These are phyloP conservation scores for Empidonax alnorum DNA, from an alignment of 2,113 vertebrate species.

Conservation along the genomic window DNA sequence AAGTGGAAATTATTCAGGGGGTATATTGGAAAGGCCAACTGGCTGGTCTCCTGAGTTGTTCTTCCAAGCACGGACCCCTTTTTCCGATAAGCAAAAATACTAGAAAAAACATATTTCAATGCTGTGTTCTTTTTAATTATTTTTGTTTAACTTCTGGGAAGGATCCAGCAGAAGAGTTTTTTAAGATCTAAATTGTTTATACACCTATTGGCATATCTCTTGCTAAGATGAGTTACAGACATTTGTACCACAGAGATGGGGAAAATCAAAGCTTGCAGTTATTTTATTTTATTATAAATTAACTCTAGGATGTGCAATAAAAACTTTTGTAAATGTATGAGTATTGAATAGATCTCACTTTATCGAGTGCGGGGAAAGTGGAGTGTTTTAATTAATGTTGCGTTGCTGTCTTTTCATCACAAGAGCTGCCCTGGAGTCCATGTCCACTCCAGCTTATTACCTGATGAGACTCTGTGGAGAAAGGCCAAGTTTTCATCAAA, in stretches of 20 bases:
- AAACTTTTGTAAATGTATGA: background rate
- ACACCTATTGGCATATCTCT: background rate
- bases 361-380: background rate
- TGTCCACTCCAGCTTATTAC: background rate
- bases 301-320: slow-evolving; percentile 18
- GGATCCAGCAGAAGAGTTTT: background rate
- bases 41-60: slow-evolving; percentile 83
- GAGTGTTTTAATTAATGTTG: background rate
- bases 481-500: background rate
- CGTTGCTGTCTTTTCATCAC: background rate
- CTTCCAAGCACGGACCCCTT: background rate
- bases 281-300: background rate
- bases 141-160: background rate
- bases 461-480: background rate
- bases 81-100: background rate
- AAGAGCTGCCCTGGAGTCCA: background rate
- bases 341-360: background rate
- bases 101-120: background rate
- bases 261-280: background rate
- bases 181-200: background rate
- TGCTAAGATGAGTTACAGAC: background rate
- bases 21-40: background rate
- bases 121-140: background rate
- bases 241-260: background rate
- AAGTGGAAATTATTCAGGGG: background rate